Evolutionary conservation across 1,140 invertebrate genomes (phyloP).

Genomic region (Mya arenaria): DNA sequence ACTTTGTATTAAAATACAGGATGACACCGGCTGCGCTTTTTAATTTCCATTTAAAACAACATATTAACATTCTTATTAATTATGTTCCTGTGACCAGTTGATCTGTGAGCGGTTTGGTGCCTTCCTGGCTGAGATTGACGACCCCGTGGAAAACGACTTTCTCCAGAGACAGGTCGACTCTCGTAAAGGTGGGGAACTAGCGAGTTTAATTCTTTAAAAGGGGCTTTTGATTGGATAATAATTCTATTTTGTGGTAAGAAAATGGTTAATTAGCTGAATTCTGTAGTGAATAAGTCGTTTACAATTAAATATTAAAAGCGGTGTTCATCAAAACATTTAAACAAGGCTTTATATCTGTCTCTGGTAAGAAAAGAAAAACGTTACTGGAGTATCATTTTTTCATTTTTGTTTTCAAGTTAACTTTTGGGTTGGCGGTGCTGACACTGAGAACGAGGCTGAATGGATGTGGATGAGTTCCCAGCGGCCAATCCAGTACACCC

Average conservation of each 20-base stretch:
- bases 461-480: conserved; percentile 37
- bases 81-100: too few species aligned
- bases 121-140: conserved; percentile 18
- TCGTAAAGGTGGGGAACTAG: not conserved
- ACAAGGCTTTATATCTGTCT: not conserved
- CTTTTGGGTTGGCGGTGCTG: conserved; percentile 13
- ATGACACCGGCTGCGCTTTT: too few species aligned
- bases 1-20: too few species aligned
- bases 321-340: not conserved
- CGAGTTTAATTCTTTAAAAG: not conserved
- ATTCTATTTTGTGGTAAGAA: not conserved
- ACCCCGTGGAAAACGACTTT: not conserved
- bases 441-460: conserved; percentile 1
- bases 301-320: not conserved
- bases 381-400: not conserved
- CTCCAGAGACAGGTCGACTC: not conserved
- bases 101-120: not conserved
- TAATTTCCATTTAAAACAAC: too few species aligned
- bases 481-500: not conserved
- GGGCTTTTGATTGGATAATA: not conserved
- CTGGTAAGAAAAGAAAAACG: not conserved
- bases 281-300: not conserved
- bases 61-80: too few species aligned
- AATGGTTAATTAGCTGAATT: not conserved
- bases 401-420: not conserved